Evolutionary conservation across 1,140 invertebrate genomes (phyloP).

Genomic region (Sesamia nonagrioides): DNA sequence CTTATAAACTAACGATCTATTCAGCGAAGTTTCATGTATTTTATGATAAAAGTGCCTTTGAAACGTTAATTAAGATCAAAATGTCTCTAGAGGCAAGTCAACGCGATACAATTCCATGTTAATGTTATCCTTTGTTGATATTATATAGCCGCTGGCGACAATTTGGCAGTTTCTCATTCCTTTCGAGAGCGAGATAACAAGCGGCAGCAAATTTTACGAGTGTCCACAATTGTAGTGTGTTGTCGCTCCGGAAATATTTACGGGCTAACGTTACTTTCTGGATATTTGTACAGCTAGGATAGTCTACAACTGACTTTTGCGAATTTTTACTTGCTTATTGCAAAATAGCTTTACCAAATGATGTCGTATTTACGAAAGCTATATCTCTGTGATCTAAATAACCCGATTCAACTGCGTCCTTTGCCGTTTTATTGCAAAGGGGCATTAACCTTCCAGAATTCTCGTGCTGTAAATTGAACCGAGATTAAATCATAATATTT

Average conservation of each 20-base stretch:
- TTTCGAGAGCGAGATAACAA: constrained; percentile 58
- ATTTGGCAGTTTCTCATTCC: constrained; percentile 51
- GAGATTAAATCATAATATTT: constrained; percentile 13
- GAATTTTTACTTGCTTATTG: neutral
- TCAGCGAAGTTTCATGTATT: neutral
- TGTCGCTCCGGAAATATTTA: constrained; percentile 41
- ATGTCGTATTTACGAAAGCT: constrained; percentile 17
- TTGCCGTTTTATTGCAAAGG: constrained; percentile 1
- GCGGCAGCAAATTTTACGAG: constrained; percentile 65
- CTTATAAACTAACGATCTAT: constrained; percentile 12
- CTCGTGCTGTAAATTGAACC: constrained; percentile 19
- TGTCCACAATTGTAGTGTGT: constrained; percentile 38
- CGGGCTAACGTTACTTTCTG: neutral
- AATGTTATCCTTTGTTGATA: constrained; percentile 24
- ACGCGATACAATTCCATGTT: constrained; percentile 5
- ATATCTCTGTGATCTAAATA: constrained; percentile 1
- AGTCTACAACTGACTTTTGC: constrained; percentile 1
- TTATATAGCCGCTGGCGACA: constrained; percentile 13
- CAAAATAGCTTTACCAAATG: constrained; percentile 19
- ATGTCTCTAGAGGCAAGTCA: neutral
- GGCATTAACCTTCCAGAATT: constrained; percentile 19
- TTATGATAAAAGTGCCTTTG: neutral
- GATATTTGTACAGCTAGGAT: constrained; percentile 47
- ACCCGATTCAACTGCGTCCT: neutral
- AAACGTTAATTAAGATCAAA: neutral